Conservation (phyloP, 2,113 vertebrate species). For the Strix aluco region DNA sequence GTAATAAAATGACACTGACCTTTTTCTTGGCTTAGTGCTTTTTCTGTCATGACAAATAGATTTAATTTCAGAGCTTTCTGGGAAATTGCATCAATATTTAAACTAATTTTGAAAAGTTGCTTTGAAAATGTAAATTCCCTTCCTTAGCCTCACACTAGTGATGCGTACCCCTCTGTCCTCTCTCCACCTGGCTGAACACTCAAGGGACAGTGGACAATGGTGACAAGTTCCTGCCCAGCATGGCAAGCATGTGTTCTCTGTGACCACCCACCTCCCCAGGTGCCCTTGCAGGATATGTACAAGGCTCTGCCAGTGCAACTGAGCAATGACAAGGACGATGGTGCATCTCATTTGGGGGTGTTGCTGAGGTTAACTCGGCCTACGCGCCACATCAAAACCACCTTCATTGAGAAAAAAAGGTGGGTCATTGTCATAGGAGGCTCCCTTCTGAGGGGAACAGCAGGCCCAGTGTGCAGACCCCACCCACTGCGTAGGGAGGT, state of each 20-base stretch:
- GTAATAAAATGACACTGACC: neutral
- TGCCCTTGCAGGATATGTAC: no score
- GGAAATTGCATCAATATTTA: neutral
- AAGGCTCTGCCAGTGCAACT: neutral
- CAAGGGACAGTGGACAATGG: neutral
- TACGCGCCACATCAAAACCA: neutral
- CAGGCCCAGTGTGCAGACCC: no score
- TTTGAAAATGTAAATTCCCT: neutral
- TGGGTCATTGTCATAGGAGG: neutral
- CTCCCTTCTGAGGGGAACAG: neutral
- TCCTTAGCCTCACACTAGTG: neutral
- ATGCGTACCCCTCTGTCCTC: accelerated
- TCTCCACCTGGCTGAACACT: accelerated
- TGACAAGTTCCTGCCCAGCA: neutral
- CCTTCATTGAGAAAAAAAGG: neutral
- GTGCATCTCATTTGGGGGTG: neutral
- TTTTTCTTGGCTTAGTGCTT: neutral
- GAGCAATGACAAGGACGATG: neutral
- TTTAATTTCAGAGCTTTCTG: constrained; percentile 1
- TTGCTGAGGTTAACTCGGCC: neutral
- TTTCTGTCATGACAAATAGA: neutral
- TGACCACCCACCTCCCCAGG: neutral
- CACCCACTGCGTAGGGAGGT: neutral
- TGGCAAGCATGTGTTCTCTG: neutral
- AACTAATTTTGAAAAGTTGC: neutral